Percentiles rank a stretch among this genome's conserved stretches.
These are phyloP conservation scores for Amphipoea lucens DNA, from an alignment of 2,888 invertebrate genomes.

Conservation along the genomic window DNA sequence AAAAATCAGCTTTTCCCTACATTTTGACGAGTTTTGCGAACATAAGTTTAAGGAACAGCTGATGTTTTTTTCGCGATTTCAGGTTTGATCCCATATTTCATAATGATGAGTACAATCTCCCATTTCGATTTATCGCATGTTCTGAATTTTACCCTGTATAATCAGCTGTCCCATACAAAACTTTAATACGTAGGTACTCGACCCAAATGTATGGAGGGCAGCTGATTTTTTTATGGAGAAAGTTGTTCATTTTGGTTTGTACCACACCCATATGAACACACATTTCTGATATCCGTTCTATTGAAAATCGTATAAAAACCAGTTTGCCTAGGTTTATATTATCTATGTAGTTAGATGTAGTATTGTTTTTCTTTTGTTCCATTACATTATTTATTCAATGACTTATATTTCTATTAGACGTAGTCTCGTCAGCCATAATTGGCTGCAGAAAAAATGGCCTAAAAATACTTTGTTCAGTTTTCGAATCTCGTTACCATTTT, in stretches of 20 bases:
- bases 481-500: slow-evolving; percentile 12
- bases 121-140: too few relatives aligned
- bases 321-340: neutral
- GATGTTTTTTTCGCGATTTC: too few relatives aligned
- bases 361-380: neutral
- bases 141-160: neutral
- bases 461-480: neutral
- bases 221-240: neutral
- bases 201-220: neutral
- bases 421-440: neutral
- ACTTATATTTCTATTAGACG: neutral
- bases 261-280: neutral
- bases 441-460: neutral
- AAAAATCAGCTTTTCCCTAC: neutral
- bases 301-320: neutral
- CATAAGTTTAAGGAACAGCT: too few relatives aligned
- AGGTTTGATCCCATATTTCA: too few relatives aligned
- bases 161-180: neutral
- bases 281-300: neutral
- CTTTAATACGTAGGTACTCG: neutral
- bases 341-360: neutral
- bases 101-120: too few relatives aligned
- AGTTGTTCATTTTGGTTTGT: neutral
- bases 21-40: neutral
- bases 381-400: neutral